phyloP scores from a whole-genome alignment of 1,140 invertebrate genomes.

The Pygmarrhopalites habei region DNA sequence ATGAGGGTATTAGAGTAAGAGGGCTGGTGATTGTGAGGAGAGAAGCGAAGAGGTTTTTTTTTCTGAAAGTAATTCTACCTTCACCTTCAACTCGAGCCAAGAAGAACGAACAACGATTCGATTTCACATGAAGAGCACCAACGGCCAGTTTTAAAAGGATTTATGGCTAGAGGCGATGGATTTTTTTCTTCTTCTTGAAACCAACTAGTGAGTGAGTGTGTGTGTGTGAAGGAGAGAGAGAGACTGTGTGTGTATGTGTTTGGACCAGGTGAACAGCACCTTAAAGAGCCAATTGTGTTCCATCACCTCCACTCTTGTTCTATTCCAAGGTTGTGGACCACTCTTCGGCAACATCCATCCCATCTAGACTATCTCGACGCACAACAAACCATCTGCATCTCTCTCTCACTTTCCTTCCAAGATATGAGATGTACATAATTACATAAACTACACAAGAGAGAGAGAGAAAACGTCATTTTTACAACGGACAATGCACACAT shows the following conservation, averaged over 20 bases:
- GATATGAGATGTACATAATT: no score
- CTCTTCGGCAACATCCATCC: not conserved
- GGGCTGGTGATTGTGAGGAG: no score
- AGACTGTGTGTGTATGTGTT: not conserved
- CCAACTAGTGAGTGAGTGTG: no score
- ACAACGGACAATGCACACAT: not conserved
- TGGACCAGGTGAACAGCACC: slow-evolving; percentile 3
- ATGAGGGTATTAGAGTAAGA: no score
- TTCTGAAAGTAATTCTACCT: slow-evolving; percentile 6
- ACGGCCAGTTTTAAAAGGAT: slow-evolving; percentile 6
- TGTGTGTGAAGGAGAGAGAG: no score
- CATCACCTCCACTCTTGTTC: not conserved
- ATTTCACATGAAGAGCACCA: not conserved
- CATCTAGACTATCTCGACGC: not conserved
- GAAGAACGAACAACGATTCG: not conserved
- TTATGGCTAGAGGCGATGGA: not conserved
- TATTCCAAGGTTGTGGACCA: slow-evolving; percentile 1
- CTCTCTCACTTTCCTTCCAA: no score
- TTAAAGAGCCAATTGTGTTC: not conserved
- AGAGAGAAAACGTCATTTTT: not conserved
- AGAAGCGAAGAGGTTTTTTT: no score
- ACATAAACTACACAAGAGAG: not conserved
- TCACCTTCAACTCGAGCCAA: slow-evolving; percentile 1
- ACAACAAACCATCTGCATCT: not conserved
- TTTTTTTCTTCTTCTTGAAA: not conserved